Evolutionary conservation across 2,797 vertebrate species (phyloP), one percentile per base, ranked within the genome.

Genomic region (Picus viridis): DNA sequence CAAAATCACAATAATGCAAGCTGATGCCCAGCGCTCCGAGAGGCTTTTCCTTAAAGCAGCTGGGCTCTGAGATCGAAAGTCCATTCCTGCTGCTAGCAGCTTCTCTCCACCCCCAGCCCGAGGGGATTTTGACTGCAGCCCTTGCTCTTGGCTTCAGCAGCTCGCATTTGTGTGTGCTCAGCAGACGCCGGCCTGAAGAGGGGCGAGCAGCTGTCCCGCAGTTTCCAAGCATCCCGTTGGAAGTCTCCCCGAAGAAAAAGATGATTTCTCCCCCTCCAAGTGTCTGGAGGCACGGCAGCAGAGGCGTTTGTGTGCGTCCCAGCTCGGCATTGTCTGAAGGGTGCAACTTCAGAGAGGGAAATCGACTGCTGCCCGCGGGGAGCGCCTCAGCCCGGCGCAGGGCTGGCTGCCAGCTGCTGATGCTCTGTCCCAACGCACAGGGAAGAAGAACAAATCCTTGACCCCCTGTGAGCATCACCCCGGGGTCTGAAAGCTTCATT

Each of bases 1-100:
- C 64, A 16, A 81, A 93, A 93, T 71, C 86, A 67, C 91, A 85
- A 75, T 58, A 89, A 68, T 45, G 39, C 34, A 45, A 68, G 64
- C 20, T 56, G 64, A 22, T 88, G 58, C 45, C 64, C 76, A 43
- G 53, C 77, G 53, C 56, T 41, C 0, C 10, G 76, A 71, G 24
- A 32, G 68, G 43, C 59, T 75, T 47, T 72, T 65, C 69, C 64
- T 86, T 43, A 53, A 67, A 62, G 84, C 61, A 64, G 53, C 68
- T 29, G n/a, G 29, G 68, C 45, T 27, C 77, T 68, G 77, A 54
- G 68, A 4, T 83, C 0, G 0, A 32, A 75, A 68, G 41, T 10
- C 56, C 47, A 32, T 30, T 57, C 69, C 13, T 12, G 45, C 51
- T 69, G n/a, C 36, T 59, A 81, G 56, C 45, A 68, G 81, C 70